Evolutionary conservation across 37 sponge, comb jelly and placozoan genomes (phyloP), one percentile per base, ranked within the genome.

Genomic region (Lycopodina hypogea): DNA sequence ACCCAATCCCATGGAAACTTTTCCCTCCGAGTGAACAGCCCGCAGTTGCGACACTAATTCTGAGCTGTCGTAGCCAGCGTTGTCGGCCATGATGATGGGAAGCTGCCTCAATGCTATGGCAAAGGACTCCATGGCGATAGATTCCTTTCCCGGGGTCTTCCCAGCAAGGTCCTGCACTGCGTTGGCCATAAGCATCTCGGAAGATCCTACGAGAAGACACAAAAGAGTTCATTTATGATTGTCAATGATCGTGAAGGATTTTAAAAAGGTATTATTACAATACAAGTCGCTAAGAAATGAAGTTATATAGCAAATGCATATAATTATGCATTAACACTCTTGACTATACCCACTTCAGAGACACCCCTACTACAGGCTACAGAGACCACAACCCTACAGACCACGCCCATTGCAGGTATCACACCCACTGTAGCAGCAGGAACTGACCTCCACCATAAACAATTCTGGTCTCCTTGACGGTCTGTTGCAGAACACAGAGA

Each of bases 31-130:
- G 71, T 98, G 99, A 22, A 84, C 56, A n/a, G 99, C 94, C 26
- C 92, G 80, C 80, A 98, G 82, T 36, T 88, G 65, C 0, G 99
- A 71, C 18, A 98, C 69, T 51, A 98, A 75, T 69, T 95, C 92
- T 1, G 99, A 89, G 72, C 96, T 95, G 57, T 98, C 99, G 81
- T 95, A 98, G 29, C 99, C 99, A 39, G 88, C 99, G 78, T 98
- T 98, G 78, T 98, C 96, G 19, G 94, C 93, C 56, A 98, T 95
- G 17, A 93, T 95, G 22, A 92, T 95, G 28, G 99, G 99, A 33
- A 96, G 74, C 87, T 95, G 68, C 75, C 94, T 71, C 36, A 98
- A 88, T 19, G 99, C 96, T 38, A 68, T 87, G 34, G 92, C 99
- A 76, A 98, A 95, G 28, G 90, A 62, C 85, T 98, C 99, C 42